Evolutionary conservation across 2,113 vertebrate species (phyloP).

Genomic region (Ramphastos sulfuratus): DNA sequence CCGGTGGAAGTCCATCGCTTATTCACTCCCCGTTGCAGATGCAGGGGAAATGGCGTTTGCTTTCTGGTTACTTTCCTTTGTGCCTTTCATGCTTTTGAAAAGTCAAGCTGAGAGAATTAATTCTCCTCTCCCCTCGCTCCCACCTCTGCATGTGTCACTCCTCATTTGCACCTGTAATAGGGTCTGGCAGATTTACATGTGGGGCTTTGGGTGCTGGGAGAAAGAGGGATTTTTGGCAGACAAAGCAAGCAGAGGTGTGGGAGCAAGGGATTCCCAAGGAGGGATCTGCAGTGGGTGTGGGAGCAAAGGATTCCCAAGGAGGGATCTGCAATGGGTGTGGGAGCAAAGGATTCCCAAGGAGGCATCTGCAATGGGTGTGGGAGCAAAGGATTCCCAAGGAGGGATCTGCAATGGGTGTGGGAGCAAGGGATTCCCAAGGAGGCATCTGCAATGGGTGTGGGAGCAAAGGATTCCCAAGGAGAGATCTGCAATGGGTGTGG

Average conservation of each 20-base stretch:
- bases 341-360: neutral
- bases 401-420: neutral
- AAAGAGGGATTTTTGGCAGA: neutral
- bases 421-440: neutral
- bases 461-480: too few species aligned
- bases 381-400: neutral
- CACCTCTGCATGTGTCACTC: neutral
- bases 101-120: neutral
- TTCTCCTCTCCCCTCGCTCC: neutral
- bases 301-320: neutral
- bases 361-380: neutral
- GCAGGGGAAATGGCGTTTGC: conserved; percentile 17
- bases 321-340: neutral
- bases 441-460: too few species aligned
- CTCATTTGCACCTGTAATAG: neutral
- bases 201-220: neutral
- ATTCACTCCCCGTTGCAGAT: conserved; percentile 36
- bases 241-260: neutral
- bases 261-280: neutral
- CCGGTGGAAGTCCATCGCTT: conserved; percentile 51
- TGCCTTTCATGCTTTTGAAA: neutral
- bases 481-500: too few species aligned
- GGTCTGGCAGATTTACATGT: neutral
- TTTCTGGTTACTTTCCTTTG: neutral
- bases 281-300: neutral